Percentiles rank a stretch among this genome's conserved stretches.
These are phyloP conservation scores for Microctenopoma lineatum DNA, from an alignment of 2,797 vertebrate species.

Conservation along the genomic window DNA sequence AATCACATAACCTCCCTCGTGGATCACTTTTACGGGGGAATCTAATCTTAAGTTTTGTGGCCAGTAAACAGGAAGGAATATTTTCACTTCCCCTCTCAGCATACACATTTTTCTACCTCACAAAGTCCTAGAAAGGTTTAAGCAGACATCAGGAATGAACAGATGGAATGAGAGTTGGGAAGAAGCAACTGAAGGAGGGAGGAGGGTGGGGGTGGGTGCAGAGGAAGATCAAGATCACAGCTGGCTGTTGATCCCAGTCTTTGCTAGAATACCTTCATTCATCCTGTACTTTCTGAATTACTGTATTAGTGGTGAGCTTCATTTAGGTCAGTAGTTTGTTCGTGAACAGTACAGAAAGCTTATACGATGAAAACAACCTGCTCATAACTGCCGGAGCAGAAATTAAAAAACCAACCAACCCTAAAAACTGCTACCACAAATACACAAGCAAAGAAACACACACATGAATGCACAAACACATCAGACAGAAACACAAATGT, in stretches of 20 bases:
- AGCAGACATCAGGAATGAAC: constrained; percentile 46
- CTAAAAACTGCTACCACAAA: constrained; percentile 26
- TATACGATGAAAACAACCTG: constrained; percentile 3
- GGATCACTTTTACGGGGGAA: constrained; percentile 10
- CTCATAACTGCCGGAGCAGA: constrained; percentile 24
- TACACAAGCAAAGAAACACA: constrained; percentile 39
- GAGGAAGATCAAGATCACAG: constrained; percentile 37
- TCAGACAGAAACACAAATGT: constrained; percentile 68
- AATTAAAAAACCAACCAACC: constrained; percentile 24
- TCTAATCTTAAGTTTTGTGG: neutral
- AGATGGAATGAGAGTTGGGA: constrained; percentile 56
- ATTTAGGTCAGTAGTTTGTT: constrained; percentile 5
- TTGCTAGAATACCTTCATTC: constrained; percentile 19
- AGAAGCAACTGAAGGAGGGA: constrained; percentile 23
- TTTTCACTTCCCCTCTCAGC: constrained; percentile 23
- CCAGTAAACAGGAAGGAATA: constrained; percentile 11
- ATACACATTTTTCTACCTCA: constrained; percentile 32
- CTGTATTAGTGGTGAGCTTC: neutral
- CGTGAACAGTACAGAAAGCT: neutral
- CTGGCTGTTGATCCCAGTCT: constrained; percentile 27
- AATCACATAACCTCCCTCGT: neutral
- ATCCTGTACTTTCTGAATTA: constrained; percentile 1
- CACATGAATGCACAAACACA: constrained; percentile 62
- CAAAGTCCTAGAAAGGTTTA: constrained; percentile 50
- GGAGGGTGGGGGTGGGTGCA: constrained; percentile 3